Base-by-base conservation (phyloP, 2,797 vertebrate species). In the Epinephelus malabaricus region DNA sequence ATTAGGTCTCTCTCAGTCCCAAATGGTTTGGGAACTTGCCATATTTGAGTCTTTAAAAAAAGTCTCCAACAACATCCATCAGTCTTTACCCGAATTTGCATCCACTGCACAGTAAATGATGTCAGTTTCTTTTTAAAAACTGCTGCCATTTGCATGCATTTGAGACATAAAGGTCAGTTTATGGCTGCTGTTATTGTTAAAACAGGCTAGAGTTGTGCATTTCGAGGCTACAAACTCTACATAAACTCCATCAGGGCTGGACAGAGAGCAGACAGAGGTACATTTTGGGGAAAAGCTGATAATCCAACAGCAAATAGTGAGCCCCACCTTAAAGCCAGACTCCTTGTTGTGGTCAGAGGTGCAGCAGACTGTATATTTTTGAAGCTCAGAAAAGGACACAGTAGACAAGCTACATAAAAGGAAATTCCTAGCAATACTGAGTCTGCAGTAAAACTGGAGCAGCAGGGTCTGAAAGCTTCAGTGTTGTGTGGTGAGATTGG, bases 321-420 rank as follows among this genome's bases (percentile, higher is more conserved):
- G 72, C 49, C 74, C 49, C 66, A 71, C 64, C 66, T 79, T 62
- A 68, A 80, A 80, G 71, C 7, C 62, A 54, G 58, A 43, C 51
- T 71, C 69, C 54, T 54, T 76, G 51, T 76, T 71, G 63, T 69
- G 71, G 71, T 86, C 74, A 70, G 40, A 68, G 51, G 56, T 73
- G 64, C 56, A 79, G 66, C 49, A 66, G 69, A 77, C 62, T 69
- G 65, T 76, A 54, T 69, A 78, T 81, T 76, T 84, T 69, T 60
- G 67, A 49, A 69, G 70, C 60, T 85, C 63, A 77, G 18, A 55
- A 85, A 83, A 81, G 75, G 23, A 76, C 70, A 76, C 45, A 66
- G 67, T 19, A 73, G 71, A 62, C 23, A 17, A 59, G 45, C 53
- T 61, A 50, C 40, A 73, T 50, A 69, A 81, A 87, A 78, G 30